A percentile compares a stretch with the other conserved stretches of the same genome.
phyloP scores from a whole-genome alignment of 2,888 invertebrate species.

The Caenorhabditis sulstoni region DNA sequence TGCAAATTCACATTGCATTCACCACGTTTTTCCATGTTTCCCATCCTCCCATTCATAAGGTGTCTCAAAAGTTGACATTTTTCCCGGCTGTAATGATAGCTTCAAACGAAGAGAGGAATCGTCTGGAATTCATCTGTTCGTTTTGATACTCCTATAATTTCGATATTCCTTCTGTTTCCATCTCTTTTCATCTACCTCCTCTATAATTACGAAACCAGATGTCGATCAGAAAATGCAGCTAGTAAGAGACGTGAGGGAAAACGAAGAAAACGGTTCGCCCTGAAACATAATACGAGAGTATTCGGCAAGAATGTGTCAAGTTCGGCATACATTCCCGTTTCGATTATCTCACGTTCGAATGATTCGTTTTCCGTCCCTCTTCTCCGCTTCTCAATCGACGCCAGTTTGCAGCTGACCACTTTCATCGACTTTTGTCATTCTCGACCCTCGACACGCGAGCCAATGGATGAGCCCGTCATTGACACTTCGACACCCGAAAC shows the following conservation, averaged over 20 bases:
- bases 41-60: no score
- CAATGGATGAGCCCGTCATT: conserved; percentile 69
- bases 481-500: conserved; percentile 78
- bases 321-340: conserved; percentile 59
- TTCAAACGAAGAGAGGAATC: neutral
- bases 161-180: conserved; percentile 35
- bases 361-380: conserved; percentile 33
- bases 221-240: conserved; percentile 47
- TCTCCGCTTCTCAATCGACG: conserved; percentile 3
- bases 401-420: conserved; percentile 30
- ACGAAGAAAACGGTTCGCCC: conserved; percentile 39
- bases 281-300: conserved; percentile 59
- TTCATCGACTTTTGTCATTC: conserved; percentile 3
- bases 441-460: neutral
- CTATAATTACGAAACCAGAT: conserved; percentile 57
- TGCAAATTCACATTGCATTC: conserved; percentile 14
- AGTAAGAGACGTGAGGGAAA: neutral
- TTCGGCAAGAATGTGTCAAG: conserved; percentile 59
- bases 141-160: conserved; percentile 53
- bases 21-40: no score
- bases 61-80: no score
- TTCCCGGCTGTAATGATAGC: neutral
- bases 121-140: conserved; percentile 12
- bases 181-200: conserved; percentile 19
- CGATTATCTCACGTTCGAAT: conserved; percentile 58